These are phyloP conservation scores for Lacerta bilineata DNA, from an alignment of 2,797 vertebrate genomes.

Conservation along the genomic window DNA sequence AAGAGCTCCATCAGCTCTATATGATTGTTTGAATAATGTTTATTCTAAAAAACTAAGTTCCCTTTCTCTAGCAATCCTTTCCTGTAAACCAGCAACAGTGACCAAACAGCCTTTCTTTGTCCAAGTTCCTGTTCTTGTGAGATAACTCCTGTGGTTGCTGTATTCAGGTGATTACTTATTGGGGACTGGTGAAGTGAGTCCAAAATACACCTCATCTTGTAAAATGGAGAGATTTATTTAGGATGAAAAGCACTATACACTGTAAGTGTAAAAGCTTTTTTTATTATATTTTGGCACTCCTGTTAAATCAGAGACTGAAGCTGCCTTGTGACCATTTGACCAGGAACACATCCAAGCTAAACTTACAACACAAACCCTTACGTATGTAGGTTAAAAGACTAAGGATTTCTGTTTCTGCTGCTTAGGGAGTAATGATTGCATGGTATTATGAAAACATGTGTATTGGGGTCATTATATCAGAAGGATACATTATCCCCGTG, in stretches of 20 bases:
- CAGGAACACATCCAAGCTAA: constrained; percentile 43
- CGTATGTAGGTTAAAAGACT: constrained; percentile 20
- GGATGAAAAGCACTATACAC: constrained; percentile 1
- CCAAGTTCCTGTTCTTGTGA: constrained; percentile 14
- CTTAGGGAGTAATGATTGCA: constrained; percentile 28
- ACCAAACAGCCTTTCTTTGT: constrained; percentile 13
- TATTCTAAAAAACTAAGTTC: constrained; percentile 13
- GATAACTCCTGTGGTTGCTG: constrained; percentile 22
- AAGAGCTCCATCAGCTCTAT: background rate
- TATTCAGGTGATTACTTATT: constrained; percentile 16
- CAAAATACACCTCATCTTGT: background rate
- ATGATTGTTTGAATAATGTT: background rate
- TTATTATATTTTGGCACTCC: constrained; percentile 50
- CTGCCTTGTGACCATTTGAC: constrained; percentile 30
- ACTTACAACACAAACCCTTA: constrained; percentile 22
- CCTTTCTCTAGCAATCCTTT: background rate
- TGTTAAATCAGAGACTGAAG: constrained; percentile 51
- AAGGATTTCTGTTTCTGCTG: constrained; percentile 19
- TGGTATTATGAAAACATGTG: background rate
- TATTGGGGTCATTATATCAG: background rate
- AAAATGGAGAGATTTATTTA: background rate
- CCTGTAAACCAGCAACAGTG: background rate
- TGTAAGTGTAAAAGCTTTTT: constrained; percentile 3
- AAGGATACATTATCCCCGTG: constrained; percentile 24
- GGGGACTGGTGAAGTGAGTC: constrained; percentile 2